Base-by-base conservation (phyloP, 2,797 vertebrate species). In the Alfaro cultratus region DNA sequence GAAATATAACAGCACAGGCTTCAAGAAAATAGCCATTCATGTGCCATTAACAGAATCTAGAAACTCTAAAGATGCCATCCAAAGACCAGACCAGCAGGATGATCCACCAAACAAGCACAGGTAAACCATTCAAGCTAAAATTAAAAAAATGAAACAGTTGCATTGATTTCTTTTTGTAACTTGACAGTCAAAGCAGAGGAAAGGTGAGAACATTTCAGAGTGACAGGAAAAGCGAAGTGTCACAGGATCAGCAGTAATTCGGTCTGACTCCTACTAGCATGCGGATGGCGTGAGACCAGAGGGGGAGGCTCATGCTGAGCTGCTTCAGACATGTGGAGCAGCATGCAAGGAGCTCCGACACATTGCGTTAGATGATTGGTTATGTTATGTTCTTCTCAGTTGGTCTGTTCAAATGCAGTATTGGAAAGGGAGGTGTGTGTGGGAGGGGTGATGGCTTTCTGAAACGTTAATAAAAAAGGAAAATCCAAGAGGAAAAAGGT, bases 191-290 rank as follows among this genome's bases (percentile, higher is more conserved):
- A 64, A 64, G 62, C 62, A 36, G 31, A 64, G 62, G 62, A 64
- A 64, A 64, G 62, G 31, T 64, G 62, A 64, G 60, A 62, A 62
- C n/a, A 60, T 60, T 29, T 60, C 12, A 60, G 55, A 31, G 55
- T 60, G n/a, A 60, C 55, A 31, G n/a, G n/a, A 60, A 31, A 60
- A 60, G 51, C 55, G 12, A 60, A 60, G 55, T 60, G 60, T 34
- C 31, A 64, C 16, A 9, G 34, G 31, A 64, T 36, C 31, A 36
- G 31, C 34, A 10, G 31, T 36, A 64, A 64, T 64, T 64, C 34
- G 34, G 7, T 64, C 34, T 36, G 62, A 36, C 62, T 64, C 62
- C 31, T 9, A 36, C 16, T 62, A 62, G 62, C 62, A 64, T 64
- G 62, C 21, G 34, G 29, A 31, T 64, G 62, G 62, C 34, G n/a